Base-by-base conservation (phyloP, 1,140 invertebrate genomes). In the Euschistus heros region DNA sequence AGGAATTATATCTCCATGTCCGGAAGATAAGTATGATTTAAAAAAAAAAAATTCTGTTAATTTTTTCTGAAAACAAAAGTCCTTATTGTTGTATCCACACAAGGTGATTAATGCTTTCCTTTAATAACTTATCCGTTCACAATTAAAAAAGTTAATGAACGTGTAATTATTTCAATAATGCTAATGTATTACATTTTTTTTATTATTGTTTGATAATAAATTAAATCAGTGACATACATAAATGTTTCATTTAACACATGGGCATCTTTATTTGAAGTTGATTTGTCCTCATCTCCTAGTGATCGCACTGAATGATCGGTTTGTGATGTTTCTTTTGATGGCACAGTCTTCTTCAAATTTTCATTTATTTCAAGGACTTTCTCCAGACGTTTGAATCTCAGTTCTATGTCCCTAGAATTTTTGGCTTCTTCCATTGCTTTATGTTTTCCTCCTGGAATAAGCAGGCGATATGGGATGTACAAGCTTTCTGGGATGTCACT, bases 191-290 rank as follows among this genome's bases (percentile, higher is more conserved):
- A 37, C 33, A 13, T 10, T 37, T 2, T n/a, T 6, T 37, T 6
- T 13, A 37, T 37, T 4, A 37, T 37, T 3, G 3, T 30, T 30
- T 30, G 8, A 30, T 3, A 37, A 13, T 37, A 59, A 6, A 33
- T 59, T 59, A 27, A 33, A 59, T 22, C 5, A 59, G 2, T 4
- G 0, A 44, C 30, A 17, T 61, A 61, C 59, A 61, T 17, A 61
- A 42, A 61, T 17, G 59, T 61, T 61, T 42, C 33, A 42, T 61
- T 61, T 42, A 61, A 61, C 10, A 20, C 17, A 37, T 61, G 15
- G 15, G 2, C 18, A 17, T 20, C 30, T 37, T 42, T 24, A 61
- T 37, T 33, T 37, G 15, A 15, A 24, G 15, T 8, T 57, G 18
- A n/a, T 61, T 18, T n/a, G 33, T 61, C 30, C 26, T 61, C 59